phyloP scores from a whole-genome alignment of 30 jellyfish, hydroid and myxozoan species.

The Turritopsis rubra region DNA sequence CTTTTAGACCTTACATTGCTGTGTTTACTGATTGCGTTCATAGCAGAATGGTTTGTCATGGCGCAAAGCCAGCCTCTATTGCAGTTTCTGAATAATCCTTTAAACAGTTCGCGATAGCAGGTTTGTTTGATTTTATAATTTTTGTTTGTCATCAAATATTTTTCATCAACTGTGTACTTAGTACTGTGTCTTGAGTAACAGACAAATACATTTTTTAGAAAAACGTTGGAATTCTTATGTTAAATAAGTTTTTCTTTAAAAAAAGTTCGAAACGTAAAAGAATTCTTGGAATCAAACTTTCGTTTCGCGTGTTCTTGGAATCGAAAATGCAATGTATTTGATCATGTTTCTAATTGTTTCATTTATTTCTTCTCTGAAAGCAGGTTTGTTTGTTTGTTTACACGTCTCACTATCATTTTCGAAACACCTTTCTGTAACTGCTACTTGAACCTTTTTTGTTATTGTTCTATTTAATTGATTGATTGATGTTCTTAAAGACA shows the following conservation, averaged over 20 bases:
- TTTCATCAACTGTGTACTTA: not conserved
- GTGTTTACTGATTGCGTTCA: too few species aligned
- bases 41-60: too few species aligned
- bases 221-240: not conserved
- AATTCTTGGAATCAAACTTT: too few species aligned
- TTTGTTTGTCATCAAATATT: conserved; percentile 12
- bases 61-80: not conserved
- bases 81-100: not conserved
- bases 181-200: not conserved
- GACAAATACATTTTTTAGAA: not conserved
- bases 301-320: too few species aligned
- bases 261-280: too few species aligned
- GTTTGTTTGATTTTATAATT: not conserved
- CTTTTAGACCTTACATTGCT: too few species aligned
- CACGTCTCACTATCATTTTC: not conserved
- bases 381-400: not conserved
- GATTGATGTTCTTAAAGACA: too few species aligned
- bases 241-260: too few species aligned
- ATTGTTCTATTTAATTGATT: too few species aligned
- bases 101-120: not conserved
- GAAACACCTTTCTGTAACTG: too few species aligned
- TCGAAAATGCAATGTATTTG: not conserved
- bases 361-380: not conserved
- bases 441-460: too few species aligned
- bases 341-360: not conserved